Evolutionary conservation across 2,113 vertebrate genomes (phyloP).

Genomic region (Dendropsophus ebraccatus): DNA sequence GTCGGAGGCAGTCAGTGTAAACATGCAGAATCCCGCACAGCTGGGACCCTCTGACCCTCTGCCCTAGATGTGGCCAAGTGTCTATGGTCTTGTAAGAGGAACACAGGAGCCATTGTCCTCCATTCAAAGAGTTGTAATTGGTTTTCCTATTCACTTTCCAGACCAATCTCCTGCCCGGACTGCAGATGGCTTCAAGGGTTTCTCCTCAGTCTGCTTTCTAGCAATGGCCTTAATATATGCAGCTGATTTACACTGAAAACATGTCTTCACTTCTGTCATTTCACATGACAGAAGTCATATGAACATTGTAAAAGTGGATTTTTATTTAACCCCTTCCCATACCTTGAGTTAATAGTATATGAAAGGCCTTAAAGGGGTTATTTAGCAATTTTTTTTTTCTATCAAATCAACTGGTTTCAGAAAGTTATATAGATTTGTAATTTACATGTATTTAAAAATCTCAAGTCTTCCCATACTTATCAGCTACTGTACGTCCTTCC

Average conservation of each 20-base stretch:
- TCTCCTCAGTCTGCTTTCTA: conserved; percentile 8
- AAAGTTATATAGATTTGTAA: too few relatives aligned
- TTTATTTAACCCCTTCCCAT: neutral
- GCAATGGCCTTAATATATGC: conserved; percentile 27
- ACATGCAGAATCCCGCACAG: conserved; percentile 32
- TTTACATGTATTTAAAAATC: too few relatives aligned
- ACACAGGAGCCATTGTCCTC: conserved; percentile 38
- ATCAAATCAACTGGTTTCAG: too few relatives aligned
- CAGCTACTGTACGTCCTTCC: too few relatives aligned
- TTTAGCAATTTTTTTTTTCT: too few relatives aligned
- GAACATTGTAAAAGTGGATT: neutral
- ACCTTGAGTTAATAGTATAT: too few relatives aligned
- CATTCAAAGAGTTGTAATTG: conserved; percentile 15
- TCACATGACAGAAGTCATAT: too few relatives aligned
- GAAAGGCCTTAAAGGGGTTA: too few relatives aligned
- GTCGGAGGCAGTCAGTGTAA: conserved; percentile 4
- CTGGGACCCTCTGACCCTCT: conserved; percentile 29
- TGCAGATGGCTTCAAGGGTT: neutral
- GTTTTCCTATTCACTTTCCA: conserved; percentile 39
- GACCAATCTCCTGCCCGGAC: neutral
- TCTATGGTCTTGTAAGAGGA: conserved; percentile 4
- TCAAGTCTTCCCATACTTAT: too few relatives aligned
- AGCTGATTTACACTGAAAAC: neutral
- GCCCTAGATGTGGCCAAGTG: conserved; percentile 16
- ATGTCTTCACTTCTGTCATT: neutral